phyloP scores from a whole-genome alignment of 2,888 invertebrate species.

The Thera obeliscata region DNA sequence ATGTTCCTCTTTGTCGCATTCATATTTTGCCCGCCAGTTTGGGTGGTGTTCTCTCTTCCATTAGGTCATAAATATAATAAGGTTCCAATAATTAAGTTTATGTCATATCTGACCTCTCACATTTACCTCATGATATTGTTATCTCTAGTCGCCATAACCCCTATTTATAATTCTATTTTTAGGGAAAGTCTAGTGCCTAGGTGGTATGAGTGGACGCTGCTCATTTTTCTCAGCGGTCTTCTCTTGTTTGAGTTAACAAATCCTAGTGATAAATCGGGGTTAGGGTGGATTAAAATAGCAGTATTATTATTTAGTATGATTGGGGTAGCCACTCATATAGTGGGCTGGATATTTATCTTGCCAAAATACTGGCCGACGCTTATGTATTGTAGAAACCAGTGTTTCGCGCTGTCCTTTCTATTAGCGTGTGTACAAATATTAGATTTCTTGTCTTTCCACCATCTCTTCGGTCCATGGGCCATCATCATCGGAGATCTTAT shows the following conservation, averaged over 20 bases:
- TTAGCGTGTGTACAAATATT: conserved; percentile 98
- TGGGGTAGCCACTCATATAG: conserved; percentile 94
- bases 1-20: conserved; percentile 96
- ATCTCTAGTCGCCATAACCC: conserved; percentile 94
- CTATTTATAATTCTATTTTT: conserved; percentile 91
- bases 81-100: conserved; percentile 99
- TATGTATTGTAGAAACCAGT: conserved; percentile 98
- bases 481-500: conserved; percentile 98
- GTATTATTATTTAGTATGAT: conserved; percentile 94
- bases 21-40: conserved; percentile 97
- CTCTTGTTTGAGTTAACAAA: conserved; percentile 98
- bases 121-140: conserved; percentile 98
- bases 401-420: conserved; percentile 97
- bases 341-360: conserved; percentile 89
- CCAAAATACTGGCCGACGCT: conserved; percentile 92
- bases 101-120: conserved; percentile 99
- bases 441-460: conserved; percentile 99
- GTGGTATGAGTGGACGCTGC: conserved; percentile 98
- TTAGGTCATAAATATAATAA: conserved; percentile 98
- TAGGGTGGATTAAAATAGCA: conserved; percentile 96
- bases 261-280: conserved; percentile 98
- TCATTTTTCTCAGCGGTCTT: conserved; percentile 97
- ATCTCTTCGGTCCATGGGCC: conserved; percentile 99
- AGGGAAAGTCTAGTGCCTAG: conserved; percentile 92
- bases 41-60: conserved; percentile 97